A percentile compares a stretch with the other conserved stretches of the same genome.
These are phyloP conservation scores for Halictus quadricinctus DNA, from an alignment of 2,888 invertebrate genomes.

Conservation along the genomic window DNA sequence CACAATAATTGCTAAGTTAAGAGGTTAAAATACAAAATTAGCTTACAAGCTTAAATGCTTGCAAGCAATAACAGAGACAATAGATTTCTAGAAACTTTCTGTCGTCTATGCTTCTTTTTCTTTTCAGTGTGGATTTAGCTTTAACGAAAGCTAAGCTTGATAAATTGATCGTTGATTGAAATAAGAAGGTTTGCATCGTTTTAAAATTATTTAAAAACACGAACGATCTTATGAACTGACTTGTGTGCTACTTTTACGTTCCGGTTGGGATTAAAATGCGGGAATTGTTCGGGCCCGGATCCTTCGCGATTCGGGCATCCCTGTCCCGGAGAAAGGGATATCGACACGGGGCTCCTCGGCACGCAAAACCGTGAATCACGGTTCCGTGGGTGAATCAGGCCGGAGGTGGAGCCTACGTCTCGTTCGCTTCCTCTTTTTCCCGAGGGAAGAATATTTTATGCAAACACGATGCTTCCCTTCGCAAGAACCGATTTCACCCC, in stretches of 20 bases:
- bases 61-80: not conserved
- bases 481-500: slow-evolving; percentile 62
- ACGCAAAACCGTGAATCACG: slow-evolving; percentile 66
- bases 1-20: too few relatives aligned
- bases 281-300: not conserved
- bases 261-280: not conserved
- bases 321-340: slow-evolving; percentile 16
- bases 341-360: slow-evolving; percentile 42
- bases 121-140: too few relatives aligned
- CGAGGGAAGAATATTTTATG: slow-evolving; percentile 72
- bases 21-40: not conserved
- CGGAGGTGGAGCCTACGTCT: slow-evolving; percentile 56
- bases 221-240: not conserved
- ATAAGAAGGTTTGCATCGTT: not conserved
- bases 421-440: slow-evolving; percentile 60
- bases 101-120: not conserved
- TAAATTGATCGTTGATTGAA: not conserved
- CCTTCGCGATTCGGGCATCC: not conserved
- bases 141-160: not conserved
- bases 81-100: not conserved
- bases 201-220: not conserved
- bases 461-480: slow-evolving; percentile 67
- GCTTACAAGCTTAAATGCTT: not conserved
- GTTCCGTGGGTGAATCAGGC: slow-evolving; percentile 54
- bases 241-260: not conserved